These are phyloP conservation scores for Nemoura dubitans DNA, from an alignment of 2,888 invertebrate species.

Conservation along the genomic window DNA sequence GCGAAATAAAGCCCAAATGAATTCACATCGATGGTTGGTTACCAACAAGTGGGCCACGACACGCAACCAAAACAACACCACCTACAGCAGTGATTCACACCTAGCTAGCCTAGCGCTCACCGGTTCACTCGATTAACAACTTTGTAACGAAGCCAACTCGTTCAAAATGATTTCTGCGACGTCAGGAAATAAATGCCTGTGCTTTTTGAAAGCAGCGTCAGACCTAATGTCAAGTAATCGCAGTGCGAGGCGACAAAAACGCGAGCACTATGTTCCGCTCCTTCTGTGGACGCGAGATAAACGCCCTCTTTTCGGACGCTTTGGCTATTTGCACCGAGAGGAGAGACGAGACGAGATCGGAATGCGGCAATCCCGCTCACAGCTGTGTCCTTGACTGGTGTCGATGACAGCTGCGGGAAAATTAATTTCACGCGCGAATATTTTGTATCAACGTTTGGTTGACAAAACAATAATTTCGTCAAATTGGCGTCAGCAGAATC, in stretches of 20 bases:
- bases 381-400: neutral
- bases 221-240: neutral
- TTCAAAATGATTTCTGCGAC: neutral
- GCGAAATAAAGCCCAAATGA: slow-evolving; percentile 20
- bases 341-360: neutral
- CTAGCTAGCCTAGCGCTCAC: neutral
- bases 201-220: neutral
- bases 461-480: neutral
- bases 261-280: neutral
- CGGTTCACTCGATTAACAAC: slow-evolving; percentile 7
- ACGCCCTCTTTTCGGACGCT: neutral
- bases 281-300: neutral
- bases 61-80: slow-evolving; percentile 7
- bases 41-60: slow-evolving; percentile 13
- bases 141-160: neutral
- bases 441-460: neutral
- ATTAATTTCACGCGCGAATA: neutral
- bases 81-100: neutral
- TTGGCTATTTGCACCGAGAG: neutral
- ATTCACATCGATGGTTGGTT: neutral
- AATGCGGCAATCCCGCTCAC: neutral
- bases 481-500: neutral
- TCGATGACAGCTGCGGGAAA: neutral
- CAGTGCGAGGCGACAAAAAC: neutral
- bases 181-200: neutral